Evolutionary conservation across 1,140 invertebrate genomes (phyloP), one percentile per base, ranked within the genome.

Genomic region (Aphis craccivora): DNA sequence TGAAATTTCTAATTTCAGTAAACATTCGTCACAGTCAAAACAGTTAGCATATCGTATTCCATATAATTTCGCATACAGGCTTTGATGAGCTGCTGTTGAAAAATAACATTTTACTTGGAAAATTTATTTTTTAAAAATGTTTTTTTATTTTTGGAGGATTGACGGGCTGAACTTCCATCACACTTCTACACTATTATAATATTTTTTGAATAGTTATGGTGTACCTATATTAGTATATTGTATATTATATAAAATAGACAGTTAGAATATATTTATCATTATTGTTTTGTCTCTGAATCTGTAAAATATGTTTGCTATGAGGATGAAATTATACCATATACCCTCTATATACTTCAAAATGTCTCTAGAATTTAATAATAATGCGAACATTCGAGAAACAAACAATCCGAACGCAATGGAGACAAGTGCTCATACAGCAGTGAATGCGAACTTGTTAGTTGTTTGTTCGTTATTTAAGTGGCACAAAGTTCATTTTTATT

Each of bases 401-500:
- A 89, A 89, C 40, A 89, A 53, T 89, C 25, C 48, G 48, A 51
- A 53, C 8, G 22, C 48, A n/a, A 8, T 43, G 14, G 30, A 30
- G 20, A 89, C 86, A 89, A 87, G 86, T 87, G 86, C 45, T 51
- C 45, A 45, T 48, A 22, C n/a, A 48, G 83, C 30, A 87, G 86
- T 87, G 84, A 45, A 86, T 86, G 40, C 23, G 43, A 40, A 87
- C 25, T 48, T 48, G 86, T 87, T 87, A 48, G 86, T 35, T 87
- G 86, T 87, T 87, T 87, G 86, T 87, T 87, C 48, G 86, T 48
- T 35, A 87, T 87, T 48, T 87, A 87, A 87, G 86, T 51, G 86
- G 86, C 30, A 87, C 86, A 87, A 48, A 87, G 30, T 87, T 87
- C 45, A 87, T 87, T 87, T 87, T 87, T 87, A 87, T 87, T 87